Conservation (phyloP, 2,113 vertebrate species). For the Pithys albifrons region DNA sequence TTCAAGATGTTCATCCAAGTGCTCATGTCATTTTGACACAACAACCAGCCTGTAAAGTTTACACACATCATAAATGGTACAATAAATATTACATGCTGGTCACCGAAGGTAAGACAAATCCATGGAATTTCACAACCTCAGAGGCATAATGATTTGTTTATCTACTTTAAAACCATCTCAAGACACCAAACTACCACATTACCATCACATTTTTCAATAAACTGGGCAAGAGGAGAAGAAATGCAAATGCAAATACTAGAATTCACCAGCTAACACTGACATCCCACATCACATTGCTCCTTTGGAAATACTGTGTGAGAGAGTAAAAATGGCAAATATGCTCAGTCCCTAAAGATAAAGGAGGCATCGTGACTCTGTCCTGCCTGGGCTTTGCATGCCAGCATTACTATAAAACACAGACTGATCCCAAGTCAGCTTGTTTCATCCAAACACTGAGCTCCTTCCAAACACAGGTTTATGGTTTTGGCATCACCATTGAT, state of each 20-base stretch:
- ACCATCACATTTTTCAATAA: conserved; percentile 46
- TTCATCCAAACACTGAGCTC: not conserved
- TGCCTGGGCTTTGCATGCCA: not conserved
- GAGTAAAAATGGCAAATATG: not conserved
- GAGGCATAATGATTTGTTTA: conserved; percentile 27
- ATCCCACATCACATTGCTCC: not conserved
- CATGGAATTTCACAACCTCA: not conserved
- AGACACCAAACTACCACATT: conserved; percentile 39
- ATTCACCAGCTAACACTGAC: conserved; percentile 12
- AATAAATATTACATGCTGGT: not conserved
- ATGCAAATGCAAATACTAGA: not conserved
- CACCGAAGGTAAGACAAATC: not conserved
- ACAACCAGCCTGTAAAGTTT: not conserved
- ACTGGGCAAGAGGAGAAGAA: conserved; percentile 27
- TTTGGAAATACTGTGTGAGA: not conserved
- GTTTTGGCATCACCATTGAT: too few relatives aligned
- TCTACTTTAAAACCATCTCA: conserved; percentile 47
- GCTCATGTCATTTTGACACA: not conserved
- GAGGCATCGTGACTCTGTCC: not conserved
- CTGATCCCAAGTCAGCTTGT: not conserved
- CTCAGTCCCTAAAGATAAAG: not conserved
- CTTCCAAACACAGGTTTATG: accelerated
- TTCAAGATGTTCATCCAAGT: not conserved
- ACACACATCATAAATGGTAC: conserved; percentile 15
- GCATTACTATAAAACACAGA: not conserved